Percentiles rank a stretch among this genome's conserved stretches.
phyloP scores from a whole-genome alignment of 2,888 invertebrate species.

The Anoplius nigerrimus region DNA sequence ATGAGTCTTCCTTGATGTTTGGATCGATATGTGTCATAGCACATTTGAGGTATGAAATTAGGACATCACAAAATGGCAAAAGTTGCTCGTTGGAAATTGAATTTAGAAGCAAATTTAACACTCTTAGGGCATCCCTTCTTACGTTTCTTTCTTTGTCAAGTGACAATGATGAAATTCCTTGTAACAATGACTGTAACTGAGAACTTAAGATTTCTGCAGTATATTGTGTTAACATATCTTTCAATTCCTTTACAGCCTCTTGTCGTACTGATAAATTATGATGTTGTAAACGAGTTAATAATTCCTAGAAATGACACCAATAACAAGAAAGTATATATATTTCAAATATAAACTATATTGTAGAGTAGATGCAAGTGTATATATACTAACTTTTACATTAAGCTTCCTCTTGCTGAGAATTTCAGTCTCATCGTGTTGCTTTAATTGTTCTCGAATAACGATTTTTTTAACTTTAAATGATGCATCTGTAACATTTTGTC shows the following conservation, averaged over 20 bases:
- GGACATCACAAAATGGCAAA: conserved; percentile 84
- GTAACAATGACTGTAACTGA: conserved; percentile 82
- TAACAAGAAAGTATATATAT: background rate
- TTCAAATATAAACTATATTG: conserved; percentile 3
- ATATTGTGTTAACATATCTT: conserved; percentile 77
- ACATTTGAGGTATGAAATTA: conserved; percentile 88
- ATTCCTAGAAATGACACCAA: conserved; percentile 76
- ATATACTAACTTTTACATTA: conserved; percentile 78
- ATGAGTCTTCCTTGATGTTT: conserved; percentile 88
- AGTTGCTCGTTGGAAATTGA: conserved; percentile 76
- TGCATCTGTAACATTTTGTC: conserved; percentile 91
- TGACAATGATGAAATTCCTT: conserved; percentile 82
- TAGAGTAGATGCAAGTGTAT: background rate
- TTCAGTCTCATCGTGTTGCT: conserved; percentile 77
- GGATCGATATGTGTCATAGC: conserved; percentile 93
- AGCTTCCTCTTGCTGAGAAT: conserved; percentile 82
- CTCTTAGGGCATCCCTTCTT: conserved; percentile 78
- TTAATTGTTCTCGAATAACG: conserved; percentile 86
- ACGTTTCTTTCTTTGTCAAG: conserved; percentile 84
- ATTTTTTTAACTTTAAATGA: conserved; percentile 93
- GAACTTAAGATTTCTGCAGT: conserved; percentile 76
- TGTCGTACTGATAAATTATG: conserved; percentile 83
- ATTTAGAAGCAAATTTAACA: conserved; percentile 76
- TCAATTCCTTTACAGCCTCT: conserved; percentile 81
- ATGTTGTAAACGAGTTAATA: conserved; percentile 84